phyloP scores from a whole-genome alignment of 2,113 vertebrate species.

The Gila orcuttii region DNA sequence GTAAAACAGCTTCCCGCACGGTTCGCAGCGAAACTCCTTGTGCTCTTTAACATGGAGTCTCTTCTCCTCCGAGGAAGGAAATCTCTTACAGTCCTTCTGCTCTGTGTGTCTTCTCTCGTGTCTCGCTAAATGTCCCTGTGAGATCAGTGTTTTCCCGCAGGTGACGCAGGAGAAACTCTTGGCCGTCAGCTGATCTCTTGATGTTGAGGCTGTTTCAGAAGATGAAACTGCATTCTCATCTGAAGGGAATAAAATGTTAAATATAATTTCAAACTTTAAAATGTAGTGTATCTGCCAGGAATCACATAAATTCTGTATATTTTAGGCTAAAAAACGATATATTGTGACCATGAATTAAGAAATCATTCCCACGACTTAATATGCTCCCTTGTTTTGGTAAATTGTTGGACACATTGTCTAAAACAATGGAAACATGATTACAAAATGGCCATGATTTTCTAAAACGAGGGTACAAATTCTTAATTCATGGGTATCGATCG shows the following conservation, averaged over 20 bases:
- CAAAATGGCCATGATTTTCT: too few species aligned
- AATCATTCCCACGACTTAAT: too few species aligned
- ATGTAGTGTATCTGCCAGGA: too few species aligned
- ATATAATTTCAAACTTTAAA: too few species aligned
- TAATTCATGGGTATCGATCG: too few species aligned
- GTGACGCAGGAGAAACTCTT: background rate
- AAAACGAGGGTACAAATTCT: too few species aligned
- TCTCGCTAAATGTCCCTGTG: background rate
- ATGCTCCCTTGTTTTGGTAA: too few species aligned
- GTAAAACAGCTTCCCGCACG: background rate
- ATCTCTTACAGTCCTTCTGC: background rate
- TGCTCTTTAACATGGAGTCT: background rate
- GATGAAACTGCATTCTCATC: background rate
- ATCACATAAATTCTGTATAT: background rate
- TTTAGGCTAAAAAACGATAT: too few species aligned
- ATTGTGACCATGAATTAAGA: too few species aligned
- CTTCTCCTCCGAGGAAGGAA: background rate
- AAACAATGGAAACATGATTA: too few species aligned
- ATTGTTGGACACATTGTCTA: too few species aligned
- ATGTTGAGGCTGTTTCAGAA: background rate
- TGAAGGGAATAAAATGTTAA: background rate
- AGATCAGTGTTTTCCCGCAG: background rate
- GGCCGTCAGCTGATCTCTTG: background rate
- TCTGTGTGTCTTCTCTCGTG: background rate
- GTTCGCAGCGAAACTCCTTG: background rate